Conservation (phyloP, 2,113 vertebrate species). For the Cygnus atratus region DNA sequence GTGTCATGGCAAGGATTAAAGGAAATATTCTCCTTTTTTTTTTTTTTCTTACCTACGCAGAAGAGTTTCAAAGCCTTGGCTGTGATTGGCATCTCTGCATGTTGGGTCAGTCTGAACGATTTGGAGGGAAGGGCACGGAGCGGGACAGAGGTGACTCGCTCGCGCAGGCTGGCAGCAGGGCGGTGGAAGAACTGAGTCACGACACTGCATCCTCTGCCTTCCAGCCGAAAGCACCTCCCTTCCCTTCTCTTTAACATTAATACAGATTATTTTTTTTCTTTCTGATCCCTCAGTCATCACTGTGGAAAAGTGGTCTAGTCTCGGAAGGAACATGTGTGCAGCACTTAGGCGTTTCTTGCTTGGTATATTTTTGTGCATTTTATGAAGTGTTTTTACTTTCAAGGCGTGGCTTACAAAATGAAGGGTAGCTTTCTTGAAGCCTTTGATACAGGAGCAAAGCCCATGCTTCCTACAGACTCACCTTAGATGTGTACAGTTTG, state of each 20-base stretch:
- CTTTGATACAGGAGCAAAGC: neutral
- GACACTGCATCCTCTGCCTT: neutral
- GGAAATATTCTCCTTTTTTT: neutral
- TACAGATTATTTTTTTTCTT: neutral
- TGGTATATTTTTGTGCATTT: neutral
- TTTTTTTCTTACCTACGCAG: neutral
- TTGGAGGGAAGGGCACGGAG: neutral
- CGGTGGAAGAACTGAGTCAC: neutral
- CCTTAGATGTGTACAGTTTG: neutral
- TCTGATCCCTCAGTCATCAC: neutral
- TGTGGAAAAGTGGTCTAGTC: neutral
- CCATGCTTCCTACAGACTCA: neutral
- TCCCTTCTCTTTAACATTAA: neutral
- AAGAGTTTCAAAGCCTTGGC: neutral
- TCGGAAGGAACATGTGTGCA: neutral
- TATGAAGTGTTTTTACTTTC: neutral
- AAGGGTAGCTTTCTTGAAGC: neutral
- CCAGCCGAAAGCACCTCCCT: neutral
- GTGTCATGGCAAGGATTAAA: neutral
- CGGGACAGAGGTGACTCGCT: accelerated
- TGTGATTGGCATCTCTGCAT: accelerated
- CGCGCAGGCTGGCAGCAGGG: neutral
- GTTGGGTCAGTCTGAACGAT: neutral
- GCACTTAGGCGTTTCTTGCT: neutral
- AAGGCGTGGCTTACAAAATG: neutral